phyloP scores from a whole-genome alignment of 2,888 invertebrate species.

The Caenorhabditis zanzibari region DNA sequence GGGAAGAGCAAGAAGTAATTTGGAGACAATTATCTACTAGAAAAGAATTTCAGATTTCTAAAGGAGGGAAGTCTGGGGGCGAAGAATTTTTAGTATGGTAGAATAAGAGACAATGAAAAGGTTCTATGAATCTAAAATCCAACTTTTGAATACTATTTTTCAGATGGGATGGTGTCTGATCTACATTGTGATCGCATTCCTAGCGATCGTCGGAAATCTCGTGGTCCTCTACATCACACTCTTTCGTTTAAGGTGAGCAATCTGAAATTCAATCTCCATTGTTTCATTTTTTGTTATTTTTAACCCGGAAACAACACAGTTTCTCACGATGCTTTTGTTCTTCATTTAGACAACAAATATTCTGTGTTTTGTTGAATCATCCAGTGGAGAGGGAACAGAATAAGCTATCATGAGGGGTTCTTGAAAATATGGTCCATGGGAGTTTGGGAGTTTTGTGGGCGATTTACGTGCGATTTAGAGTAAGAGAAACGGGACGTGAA shows the following conservation, averaged over 20 bases:
- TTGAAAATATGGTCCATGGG: not conserved
- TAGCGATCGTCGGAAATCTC: slow-evolving; percentile 77
- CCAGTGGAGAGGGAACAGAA: not conserved
- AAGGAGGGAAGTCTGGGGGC: no score
- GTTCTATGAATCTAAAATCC: no score
- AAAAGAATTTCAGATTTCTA: not conserved
- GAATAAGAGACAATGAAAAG: no score
- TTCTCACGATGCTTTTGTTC: slow-evolving; percentile 37
- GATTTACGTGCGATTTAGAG: slow-evolving; percentile 84
- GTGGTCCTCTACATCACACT: slow-evolving; percentile 78
- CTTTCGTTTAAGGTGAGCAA: slow-evolving; percentile 60
- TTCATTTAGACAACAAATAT: slow-evolving; percentile 6
- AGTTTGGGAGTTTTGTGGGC: not conserved
- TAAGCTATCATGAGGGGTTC: slow-evolving; percentile 29
- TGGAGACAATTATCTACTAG: not conserved
- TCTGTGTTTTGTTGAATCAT: slow-evolving; percentile 23
- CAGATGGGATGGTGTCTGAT: slow-evolving; percentile 76
- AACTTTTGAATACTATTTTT: slow-evolving; percentile 18
- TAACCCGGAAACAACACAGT: slow-evolving; percentile 29
- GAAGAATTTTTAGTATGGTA: no score
- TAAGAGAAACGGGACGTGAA: no score
- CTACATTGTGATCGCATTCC: slow-evolving; percentile 76
- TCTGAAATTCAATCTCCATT: not conserved
- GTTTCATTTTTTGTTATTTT: slow-evolving; percentile 15
- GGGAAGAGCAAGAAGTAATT: not conserved